Conservation (phyloP, 2,113 vertebrate genomes). For the Pogonocichla stellata region DNA sequence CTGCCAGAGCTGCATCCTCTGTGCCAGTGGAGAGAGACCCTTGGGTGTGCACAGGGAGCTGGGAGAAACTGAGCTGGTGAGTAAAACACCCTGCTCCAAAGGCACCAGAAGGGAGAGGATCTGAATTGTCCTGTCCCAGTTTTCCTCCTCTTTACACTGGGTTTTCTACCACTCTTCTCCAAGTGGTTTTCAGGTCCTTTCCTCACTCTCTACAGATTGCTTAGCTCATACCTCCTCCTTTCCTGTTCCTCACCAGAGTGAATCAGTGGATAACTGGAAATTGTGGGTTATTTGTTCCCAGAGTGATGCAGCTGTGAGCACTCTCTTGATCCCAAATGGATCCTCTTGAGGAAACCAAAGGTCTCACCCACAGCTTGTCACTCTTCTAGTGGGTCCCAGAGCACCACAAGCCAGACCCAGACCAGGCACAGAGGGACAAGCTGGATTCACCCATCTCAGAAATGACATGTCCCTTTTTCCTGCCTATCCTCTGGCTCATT, state of each 20-base stretch:
- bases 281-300: accelerated
- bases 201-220: neutral
- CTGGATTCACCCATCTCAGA: neutral
- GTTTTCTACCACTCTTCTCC: neutral
- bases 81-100: neutral
- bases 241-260: neutral
- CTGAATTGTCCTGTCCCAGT: accelerated
- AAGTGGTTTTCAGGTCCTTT: neutral
- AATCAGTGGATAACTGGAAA: neutral
- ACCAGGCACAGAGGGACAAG: too few relatives aligned
- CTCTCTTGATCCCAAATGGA: neutral
- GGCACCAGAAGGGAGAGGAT: neutral
- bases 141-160: neutral
- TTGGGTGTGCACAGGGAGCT: accelerated
- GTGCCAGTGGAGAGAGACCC: neutral
- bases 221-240: neutral
- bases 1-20: accelerated
- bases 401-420: neutral
- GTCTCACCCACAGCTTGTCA: neutral
- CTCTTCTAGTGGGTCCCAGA: neutral
- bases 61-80: neutral
- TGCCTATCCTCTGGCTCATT: neutral
- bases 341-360: neutral
- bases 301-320: neutral
- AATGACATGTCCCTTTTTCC: neutral